A percentile compares a stretch with the other conserved stretches of the same genome.
These are phyloP conservation scores for Sthenelais limicola DNA, from an alignment of 2,888 invertebrate genomes.

Conservation along the genomic window DNA sequence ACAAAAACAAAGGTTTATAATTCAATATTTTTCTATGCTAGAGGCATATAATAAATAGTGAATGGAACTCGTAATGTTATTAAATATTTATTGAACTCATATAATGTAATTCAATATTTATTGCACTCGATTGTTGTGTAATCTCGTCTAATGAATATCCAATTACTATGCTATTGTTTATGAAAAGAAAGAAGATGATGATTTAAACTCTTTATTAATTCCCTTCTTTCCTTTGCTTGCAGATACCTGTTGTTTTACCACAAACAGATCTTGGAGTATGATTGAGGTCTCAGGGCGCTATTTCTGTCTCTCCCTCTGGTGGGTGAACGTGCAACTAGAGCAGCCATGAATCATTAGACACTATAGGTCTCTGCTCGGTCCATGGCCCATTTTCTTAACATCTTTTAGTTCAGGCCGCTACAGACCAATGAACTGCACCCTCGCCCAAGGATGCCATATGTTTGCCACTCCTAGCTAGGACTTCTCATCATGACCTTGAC, in stretches of 20 bases:
- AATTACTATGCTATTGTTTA: too few relatives aligned
- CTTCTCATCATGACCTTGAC: background rate
- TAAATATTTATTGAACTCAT: constrained; percentile 3
- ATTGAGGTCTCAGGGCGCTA: constrained; percentile 52
- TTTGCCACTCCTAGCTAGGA: constrained; percentile 15
- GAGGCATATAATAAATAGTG: too few relatives aligned
- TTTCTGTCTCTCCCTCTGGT: constrained; percentile 16
- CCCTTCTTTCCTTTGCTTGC: constrained; percentile 71
- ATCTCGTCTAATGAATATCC: too few relatives aligned
- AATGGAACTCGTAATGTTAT: too few relatives aligned
- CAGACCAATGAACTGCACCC: constrained; percentile 4
- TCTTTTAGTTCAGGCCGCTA: background rate
- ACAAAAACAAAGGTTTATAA: too few relatives aligned
- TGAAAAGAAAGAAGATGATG: too few relatives aligned
- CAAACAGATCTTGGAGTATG: constrained; percentile 92
- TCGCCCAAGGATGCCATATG: constrained; percentile 32
- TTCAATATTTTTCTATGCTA: too few relatives aligned
- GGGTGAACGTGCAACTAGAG: constrained; percentile 25
- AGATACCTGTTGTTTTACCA: constrained; percentile 97
- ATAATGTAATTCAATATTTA: background rate
- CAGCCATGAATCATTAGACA: constrained; percentile 6
- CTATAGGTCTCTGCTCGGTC: too few relatives aligned
- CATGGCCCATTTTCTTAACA: too few relatives aligned
- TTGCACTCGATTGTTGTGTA: too few relatives aligned
- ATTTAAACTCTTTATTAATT: too few relatives aligned